Conservation (phyloP, 2,888 invertebrate species). For the Microctonus hyperodae region DNA sequence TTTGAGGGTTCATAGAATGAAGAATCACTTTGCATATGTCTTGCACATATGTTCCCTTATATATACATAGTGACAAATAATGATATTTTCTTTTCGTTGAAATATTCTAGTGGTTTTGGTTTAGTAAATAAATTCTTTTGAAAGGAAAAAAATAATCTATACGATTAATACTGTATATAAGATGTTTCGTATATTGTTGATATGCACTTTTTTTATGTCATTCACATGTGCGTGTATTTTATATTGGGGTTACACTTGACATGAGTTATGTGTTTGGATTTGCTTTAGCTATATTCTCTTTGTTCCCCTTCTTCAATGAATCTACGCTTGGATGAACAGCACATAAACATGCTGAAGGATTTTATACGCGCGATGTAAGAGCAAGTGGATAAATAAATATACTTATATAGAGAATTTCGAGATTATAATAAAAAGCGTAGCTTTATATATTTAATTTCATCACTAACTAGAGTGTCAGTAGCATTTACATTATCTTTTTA, state of each 20-base stretch:
- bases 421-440: too few species aligned
- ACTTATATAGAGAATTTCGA: not conserved
- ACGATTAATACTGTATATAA: not conserved
- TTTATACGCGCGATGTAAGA: slow-evolving; percentile 35
- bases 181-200: not conserved
- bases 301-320: slow-evolving; percentile 37
- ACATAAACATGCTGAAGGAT: slow-evolving; percentile 51
- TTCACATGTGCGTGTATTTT: not conserved
- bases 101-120: too few species aligned
- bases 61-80: not conserved
- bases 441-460: slow-evolving; percentile 19
- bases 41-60: not conserved
- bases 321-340: slow-evolving; percentile 48
- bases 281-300: slow-evolving; percentile 31
- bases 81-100: not conserved
- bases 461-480: slow-evolving; percentile 31
- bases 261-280: slow-evolving; percentile 6
- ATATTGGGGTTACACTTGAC: not conserved
- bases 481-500: slow-evolving; percentile 9
- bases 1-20: not conserved
- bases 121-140: not conserved
- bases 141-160: not conserved
- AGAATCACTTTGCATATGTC: not conserved
- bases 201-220: slow-evolving; percentile 3
- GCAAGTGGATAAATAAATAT: slow-evolving; percentile 6